Evolutionary conservation across 2,113 vertebrate species (phyloP), one percentile per base, ranked within the genome.

Genomic region (Zapornia atra): DNA sequence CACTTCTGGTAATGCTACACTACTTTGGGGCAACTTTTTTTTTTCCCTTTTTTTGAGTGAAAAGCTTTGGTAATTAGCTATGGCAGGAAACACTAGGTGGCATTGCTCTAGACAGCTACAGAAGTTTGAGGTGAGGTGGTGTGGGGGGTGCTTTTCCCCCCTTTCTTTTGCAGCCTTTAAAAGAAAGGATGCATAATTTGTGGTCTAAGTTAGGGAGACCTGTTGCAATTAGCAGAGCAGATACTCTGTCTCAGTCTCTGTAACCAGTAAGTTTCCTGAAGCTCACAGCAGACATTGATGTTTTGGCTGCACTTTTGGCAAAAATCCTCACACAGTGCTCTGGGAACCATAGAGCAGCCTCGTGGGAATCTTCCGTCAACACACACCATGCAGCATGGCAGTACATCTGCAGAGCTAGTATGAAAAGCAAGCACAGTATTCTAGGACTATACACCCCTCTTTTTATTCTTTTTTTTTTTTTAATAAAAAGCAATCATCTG

Each of bases 141-240:
- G 46, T 56, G 10, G 50, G 50, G 33, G 12, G 0, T 20, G 34
- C 0, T 16, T 16, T 16, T 16, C 42, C 42, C 14, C 5, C 0
- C 16, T 4, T 60, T 3, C 26, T 3, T 72, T 77, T 28, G 8
- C 7, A 56, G 11, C 10, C 15, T 80, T 59, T 73, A 20, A 70
- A 90, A 53, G 11, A 69, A 73, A 90, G 24, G 11, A 20, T 69
- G 11, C 26, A 44, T 70, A 2, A 11, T 48, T 76, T 65, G 19
- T 21, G 38, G 9, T 11, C 19, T 26, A 68, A 71, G 2, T 73
- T n/a, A 61, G 8, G 21, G 25, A 88, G 13, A 88, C 9, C 13
- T 48, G 8, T 11, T 19, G 19, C 11, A 38, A 73, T 12, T 19
- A 69, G n/a, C 4, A 46, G 22, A 76, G 7, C 44, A 46, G 17